phyloP scores from a whole-genome alignment of 2,797 vertebrate genomes.

The Sardinella longiceps region DNA sequence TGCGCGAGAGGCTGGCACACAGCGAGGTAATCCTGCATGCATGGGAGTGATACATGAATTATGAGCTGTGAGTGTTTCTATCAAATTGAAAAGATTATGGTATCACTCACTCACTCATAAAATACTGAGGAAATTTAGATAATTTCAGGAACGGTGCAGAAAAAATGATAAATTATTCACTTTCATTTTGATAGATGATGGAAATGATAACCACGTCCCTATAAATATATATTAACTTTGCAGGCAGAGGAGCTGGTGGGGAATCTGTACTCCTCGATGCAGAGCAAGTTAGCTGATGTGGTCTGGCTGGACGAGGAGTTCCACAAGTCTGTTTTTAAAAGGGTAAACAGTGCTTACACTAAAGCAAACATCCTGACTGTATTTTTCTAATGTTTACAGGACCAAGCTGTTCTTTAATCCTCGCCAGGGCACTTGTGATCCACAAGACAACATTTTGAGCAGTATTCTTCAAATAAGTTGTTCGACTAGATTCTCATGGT shows the following conservation, averaged over 20 bases:
- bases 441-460: no score
- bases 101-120: not conserved
- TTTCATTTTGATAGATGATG: constrained; percentile 19
- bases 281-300: constrained; percentile 65
- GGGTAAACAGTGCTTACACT: constrained; percentile 59
- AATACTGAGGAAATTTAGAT: not conserved
- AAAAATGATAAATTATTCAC: not conserved
- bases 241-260: constrained; percentile 72
- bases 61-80: not conserved
- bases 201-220: not conserved
- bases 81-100: not conserved
- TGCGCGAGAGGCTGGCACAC: constrained; percentile 58
- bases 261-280: constrained; percentile 68
- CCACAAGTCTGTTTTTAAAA: constrained; percentile 60
- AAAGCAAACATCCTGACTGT: not conserved
- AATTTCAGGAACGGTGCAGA: not conserved
- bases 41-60: not conserved
- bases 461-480: no score
- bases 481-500: no score
- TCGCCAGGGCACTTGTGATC: no score
- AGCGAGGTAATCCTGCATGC: constrained; percentile 57
- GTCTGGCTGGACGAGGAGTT: constrained; percentile 64
- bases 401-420: not conserved
- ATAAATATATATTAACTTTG: constrained; percentile 21
- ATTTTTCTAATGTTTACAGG: not conserved